Base-by-base conservation (phyloP, 2,888 invertebrate species). In the Gryllus longicercus region DNA sequence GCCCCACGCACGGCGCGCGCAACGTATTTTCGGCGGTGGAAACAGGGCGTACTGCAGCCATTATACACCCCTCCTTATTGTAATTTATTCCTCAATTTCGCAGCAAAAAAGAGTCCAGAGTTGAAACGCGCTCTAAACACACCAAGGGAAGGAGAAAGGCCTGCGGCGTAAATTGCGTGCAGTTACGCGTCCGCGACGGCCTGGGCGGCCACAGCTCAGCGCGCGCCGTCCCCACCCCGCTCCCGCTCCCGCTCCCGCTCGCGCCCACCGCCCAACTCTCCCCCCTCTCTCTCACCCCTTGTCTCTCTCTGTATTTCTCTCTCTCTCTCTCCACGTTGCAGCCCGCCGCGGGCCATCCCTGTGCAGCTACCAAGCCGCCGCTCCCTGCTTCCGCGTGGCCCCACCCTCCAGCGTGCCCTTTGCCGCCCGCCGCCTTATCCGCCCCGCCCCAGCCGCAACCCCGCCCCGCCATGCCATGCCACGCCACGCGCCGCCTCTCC, bases 51-150 rank as follows among this genome's bases (percentile, higher is more conserved):
- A 63, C 63, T 18, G 63, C 63, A 63, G 63, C 63, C 63, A 63
- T 63, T 63, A 63, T 63, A 63, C 63, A 63, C 63, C 63, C 63
- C 63, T 63, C 63, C 63, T 63, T 63, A 63, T 63, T 63, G 63
- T 63, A 63, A 63, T 63, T 63, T 63, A 63, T 63, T 63, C 63
- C 63, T 63, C 63, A 63, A 63, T 63, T 63, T 63, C 63, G 63
- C 63, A 11, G 63, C 63, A 63, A 63, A 63, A 63, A 63, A 63
- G 63, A 63, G 63, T 63, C 63, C 63, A 2, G 63, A 63, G 63
- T 63, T 63, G 63, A 63, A 63, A 63, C n/a, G 63, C 63, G 63
- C 63, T 63, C 63, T 63, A 63, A 63, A 63, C 63, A 63, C 63
- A 63, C 63, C 12, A 63, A 63, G 63, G 63, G 63, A 63, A 63